These are phyloP conservation scores for Platorchestia sp. DNA, from an alignment of 1,140 invertebrate genomes.

Conservation along the genomic window DNA sequence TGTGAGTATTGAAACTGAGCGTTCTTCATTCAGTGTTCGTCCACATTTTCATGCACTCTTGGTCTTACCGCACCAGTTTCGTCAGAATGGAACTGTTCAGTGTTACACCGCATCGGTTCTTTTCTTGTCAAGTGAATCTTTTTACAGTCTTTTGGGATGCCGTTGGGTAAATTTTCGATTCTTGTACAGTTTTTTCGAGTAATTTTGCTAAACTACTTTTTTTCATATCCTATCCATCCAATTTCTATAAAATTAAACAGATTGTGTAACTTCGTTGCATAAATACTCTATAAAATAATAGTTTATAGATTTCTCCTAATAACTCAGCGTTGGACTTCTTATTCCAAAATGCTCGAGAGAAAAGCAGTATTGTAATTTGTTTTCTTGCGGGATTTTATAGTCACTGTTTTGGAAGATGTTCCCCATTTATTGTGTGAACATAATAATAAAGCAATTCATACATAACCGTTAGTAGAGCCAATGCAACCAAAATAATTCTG, in stretches of 20 bases:
- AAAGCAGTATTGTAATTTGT: too few relatives aligned
- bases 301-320: neutral
- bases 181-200: neutral
- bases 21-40: neutral
- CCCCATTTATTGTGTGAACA: too few relatives aligned
- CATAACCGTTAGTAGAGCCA: neutral
- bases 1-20: slow-evolving; percentile 53
- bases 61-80: neutral
- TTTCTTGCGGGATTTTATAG: too few relatives aligned
- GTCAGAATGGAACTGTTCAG: neutral
- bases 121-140: neutral
- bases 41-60: neutral
- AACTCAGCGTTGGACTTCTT: neutral
- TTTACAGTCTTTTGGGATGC: neutral
- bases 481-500: neutral
- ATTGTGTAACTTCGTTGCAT: neutral
- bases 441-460: neutral
- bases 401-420: too few relatives aligned
- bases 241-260: neutral
- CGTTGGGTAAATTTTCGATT: neutral
- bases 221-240: neutral
- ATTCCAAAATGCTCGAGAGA: too few relatives aligned
- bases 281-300: neutral
- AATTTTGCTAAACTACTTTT: neutral
- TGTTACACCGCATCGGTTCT: neutral